These are phyloP conservation scores for Cichlasoma orientale DNA, from an alignment of 2,797 vertebrate genomes.

Conservation along the genomic window DNA sequence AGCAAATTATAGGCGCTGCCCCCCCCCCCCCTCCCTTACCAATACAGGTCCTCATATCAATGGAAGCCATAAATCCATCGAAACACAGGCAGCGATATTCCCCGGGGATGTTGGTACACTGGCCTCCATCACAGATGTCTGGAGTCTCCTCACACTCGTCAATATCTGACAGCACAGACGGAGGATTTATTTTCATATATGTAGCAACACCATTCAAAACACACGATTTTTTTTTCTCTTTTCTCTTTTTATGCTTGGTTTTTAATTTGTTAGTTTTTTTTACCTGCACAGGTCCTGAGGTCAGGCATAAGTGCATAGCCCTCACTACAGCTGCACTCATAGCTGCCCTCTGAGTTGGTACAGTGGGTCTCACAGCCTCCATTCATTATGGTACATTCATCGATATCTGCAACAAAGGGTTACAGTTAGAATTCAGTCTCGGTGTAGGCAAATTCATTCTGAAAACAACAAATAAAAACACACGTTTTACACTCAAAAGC, in stretches of 20 bases:
- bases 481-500: no score
- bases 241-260: background rate
- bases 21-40: constrained; percentile 79
- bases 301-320: constrained; percentile 91
- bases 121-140: constrained; percentile 90
- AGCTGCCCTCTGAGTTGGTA: constrained; percentile 93
- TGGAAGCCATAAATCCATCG: constrained; percentile 91
- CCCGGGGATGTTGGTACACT: constrained; percentile 91
- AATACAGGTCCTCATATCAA: constrained; percentile 90
- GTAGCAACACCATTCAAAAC: background rate
- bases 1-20: background rate
- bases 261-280: background rate
- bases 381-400: constrained; percentile 91
- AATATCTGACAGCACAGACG: constrained; percentile 81
- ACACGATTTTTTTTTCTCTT: background rate
- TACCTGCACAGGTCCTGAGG: constrained; percentile 88
- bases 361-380: constrained; percentile 92
- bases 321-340: constrained; percentile 89
- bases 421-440: background rate
- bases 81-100: constrained; percentile 93
- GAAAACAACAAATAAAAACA: background rate
- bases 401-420: constrained; percentile 81
- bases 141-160: constrained; percentile 93
- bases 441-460: background rate
- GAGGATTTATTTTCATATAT: background rate